Evolutionary conservation across 1,140 invertebrate genomes (phyloP), one percentile per base, ranked within the genome.

Genomic region (Drosophila tsacasi): DNA sequence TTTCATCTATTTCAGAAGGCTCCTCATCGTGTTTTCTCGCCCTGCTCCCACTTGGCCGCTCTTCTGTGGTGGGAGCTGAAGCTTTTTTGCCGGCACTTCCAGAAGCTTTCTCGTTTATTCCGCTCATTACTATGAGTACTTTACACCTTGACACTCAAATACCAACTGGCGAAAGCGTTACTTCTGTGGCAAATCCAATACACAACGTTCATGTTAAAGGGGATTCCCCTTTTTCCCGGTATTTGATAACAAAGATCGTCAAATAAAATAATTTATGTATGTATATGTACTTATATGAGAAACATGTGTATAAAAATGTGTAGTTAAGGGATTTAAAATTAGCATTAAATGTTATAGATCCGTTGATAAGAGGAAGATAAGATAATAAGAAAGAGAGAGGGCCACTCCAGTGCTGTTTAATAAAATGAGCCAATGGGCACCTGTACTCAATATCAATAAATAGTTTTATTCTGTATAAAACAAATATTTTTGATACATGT

Each of bases 41-140:
- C 21, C 23, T 23, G n/a, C 19, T 23, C 2, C 6, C 32, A 58
- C 35, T 25, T 1, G 35, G 21, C 10, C 12, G 21, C 35, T 58
- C 55, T 57, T 39, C 55, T 2, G 19, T 21, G 19, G 32, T 21
- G 32, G 23, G 5, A 35, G 27, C 21, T n/a, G 21, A 37, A 58
- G 61, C 50, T 64, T 64, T 64, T 17, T 40, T n/a, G 3, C 21
- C 30, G 0, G n/a, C n/a, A 62, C 32, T 10, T 37, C 0, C 17
- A 32, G 25, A 32, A 61, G 25, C 15, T 50, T 49, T 47, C 5
- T 32, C 44, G 25, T 19, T 65, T 68, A 15, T 50, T 65, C 17
- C 65, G 61, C 61, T 68, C 65, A 65, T 65, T 50, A 19, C 7
- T 39, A 4, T 9, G 3, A 23, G 59, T 49, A 39, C 35, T 37